A percentile compares a stretch with the other conserved stretches of the same genome.
phyloP scores from a whole-genome alignment of 2,888 invertebrate genomes.

The Plebejus argus region DNA sequence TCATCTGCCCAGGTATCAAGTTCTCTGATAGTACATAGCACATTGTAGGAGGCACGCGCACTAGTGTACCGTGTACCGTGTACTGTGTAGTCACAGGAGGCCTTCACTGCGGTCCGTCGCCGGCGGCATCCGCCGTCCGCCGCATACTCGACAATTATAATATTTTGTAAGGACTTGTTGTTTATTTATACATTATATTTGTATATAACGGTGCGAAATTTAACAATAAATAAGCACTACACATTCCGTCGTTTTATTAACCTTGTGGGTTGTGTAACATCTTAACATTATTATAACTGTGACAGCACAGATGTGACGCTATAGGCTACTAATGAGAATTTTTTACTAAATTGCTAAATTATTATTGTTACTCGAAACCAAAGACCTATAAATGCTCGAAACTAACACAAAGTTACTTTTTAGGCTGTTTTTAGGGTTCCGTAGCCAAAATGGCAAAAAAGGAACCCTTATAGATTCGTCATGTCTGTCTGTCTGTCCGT shows the following conservation, averaged over 20 bases:
- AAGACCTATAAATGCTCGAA: no score
- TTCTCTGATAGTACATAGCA: background rate
- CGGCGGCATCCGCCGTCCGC: conserved; percentile 29
- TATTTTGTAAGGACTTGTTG: conserved; percentile 78
- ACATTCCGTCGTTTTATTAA: conserved; percentile 55
- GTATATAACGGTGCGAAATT: conserved; percentile 77
- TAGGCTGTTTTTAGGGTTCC: no score
- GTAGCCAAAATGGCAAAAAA: no score
- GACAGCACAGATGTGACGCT: no score
- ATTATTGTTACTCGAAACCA: no score
- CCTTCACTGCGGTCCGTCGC: conserved; percentile 55
- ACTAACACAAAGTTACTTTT: no score
- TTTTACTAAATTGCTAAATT: no score
- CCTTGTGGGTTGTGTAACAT: background rate
- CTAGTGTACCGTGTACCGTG: conserved; percentile 18
- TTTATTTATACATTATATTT: conserved; percentile 79
- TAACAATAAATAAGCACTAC: conserved; percentile 74
- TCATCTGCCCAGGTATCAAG: no score
- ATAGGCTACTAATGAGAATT: no score
- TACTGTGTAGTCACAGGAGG: conserved; percentile 54
- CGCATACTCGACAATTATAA: conserved; percentile 61
- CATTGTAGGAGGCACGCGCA: background rate
- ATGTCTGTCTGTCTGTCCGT: no score
- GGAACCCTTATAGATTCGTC: no score
- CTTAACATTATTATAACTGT: no score